These are phyloP conservation scores for Morpho deidamia DNA, from an alignment of 2,888 invertebrate genomes.

Conservation along the genomic window DNA sequence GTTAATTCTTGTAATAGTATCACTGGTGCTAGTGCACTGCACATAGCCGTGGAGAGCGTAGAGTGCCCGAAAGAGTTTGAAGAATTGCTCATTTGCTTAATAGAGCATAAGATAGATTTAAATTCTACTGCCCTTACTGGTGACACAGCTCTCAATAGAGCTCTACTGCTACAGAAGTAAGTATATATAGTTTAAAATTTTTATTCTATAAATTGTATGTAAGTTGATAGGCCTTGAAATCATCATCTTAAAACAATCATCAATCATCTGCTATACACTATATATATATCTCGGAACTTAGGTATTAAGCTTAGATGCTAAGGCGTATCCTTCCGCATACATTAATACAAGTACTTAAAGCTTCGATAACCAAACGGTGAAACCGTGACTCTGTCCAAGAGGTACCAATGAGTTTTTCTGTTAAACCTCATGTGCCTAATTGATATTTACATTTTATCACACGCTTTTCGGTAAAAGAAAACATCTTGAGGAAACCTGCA, in stretches of 20 bases:
- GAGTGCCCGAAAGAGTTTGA: slow-evolving; percentile 69
- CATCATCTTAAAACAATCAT: background rate
- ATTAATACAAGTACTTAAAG: no score
- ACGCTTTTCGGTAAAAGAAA: no score
- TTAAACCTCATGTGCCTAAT: no score
- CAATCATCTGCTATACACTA: no score
- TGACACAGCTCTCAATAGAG: slow-evolving; percentile 74
- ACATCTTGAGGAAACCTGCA: no score
- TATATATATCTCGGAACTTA: no score
- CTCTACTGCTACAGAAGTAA: slow-evolving; percentile 68
- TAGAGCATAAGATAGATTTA: slow-evolving; percentile 64
- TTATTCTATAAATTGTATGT: background rate
- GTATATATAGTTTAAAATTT: background rate
- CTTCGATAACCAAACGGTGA: no score
- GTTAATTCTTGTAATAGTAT: slow-evolving; percentile 72
- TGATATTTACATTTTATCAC: no score
- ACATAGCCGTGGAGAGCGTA: slow-evolving; percentile 79
- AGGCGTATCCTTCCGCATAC: no score
- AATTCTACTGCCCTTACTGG: slow-evolving; percentile 63
- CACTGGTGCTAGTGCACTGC: slow-evolving; percentile 78
- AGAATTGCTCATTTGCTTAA: slow-evolving; percentile 65
- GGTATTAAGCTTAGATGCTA: no score
- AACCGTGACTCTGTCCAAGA: no score
- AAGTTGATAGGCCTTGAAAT: background rate
- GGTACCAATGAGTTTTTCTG: no score